Evolutionary conservation across 2,888 invertebrate species (phyloP).

Genomic region (Odontocolon sp.): DNA sequence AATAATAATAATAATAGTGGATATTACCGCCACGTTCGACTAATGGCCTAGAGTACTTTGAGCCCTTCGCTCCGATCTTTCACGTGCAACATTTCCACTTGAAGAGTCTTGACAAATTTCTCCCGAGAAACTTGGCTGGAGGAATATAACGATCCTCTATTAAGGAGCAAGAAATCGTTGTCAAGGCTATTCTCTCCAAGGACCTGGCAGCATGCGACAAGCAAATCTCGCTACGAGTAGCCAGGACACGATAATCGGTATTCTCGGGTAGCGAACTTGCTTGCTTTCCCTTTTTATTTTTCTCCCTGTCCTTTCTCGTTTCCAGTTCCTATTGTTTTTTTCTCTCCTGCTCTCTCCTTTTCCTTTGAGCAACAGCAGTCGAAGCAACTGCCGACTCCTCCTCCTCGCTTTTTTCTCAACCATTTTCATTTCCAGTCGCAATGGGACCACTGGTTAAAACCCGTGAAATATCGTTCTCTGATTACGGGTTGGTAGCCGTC

Average conservation of each 20-base stretch:
- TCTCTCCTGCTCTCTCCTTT: background rate
- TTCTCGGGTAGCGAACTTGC: constrained; percentile 8
- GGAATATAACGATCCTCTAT: background rate
- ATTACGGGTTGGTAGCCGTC: constrained; percentile 64
- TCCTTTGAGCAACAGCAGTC: too few relatives aligned
- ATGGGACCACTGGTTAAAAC: constrained; percentile 59
- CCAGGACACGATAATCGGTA: constrained; percentile 17
- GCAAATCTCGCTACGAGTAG: constrained; percentile 8
- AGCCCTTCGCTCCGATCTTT: constrained; percentile 21
- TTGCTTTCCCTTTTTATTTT: background rate
- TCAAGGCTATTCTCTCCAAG: constrained; percentile 14
- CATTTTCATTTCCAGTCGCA: constrained; percentile 10
- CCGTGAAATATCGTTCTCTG: constrained; percentile 70
- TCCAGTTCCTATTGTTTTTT: background rate
- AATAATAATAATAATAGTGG: constrained; percentile 72
- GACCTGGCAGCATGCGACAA: background rate
- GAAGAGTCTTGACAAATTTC: constrained; percentile 20
- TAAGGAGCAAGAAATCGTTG: constrained; percentile 4
- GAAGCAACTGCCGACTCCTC: too few relatives aligned
- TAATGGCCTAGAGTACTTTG: constrained; percentile 58
- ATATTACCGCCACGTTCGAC: constrained; percentile 66
- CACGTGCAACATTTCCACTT: background rate
- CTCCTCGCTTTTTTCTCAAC: background rate
- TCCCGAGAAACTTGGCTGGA: background rate
- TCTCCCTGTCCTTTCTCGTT: background rate